phyloP scores from a whole-genome alignment of 2,797 vertebrate species.

The Hirundo rustica region DNA sequence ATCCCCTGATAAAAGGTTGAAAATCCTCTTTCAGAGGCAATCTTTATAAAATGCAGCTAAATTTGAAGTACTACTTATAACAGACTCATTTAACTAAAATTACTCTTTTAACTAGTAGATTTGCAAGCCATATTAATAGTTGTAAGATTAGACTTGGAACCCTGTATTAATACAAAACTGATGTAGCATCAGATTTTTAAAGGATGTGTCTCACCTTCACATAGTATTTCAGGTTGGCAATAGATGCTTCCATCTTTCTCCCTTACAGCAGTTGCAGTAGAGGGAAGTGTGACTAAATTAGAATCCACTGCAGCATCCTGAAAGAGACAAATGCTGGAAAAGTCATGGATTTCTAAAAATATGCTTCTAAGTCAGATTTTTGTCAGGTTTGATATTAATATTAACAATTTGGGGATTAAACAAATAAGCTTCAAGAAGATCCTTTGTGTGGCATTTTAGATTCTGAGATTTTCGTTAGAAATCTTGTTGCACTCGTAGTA shows the following conservation, averaged over 20 bases:
- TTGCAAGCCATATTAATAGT: not conserved
- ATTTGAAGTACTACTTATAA: not conserved
- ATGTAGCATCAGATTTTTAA: not conserved
- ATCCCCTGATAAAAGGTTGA: not conserved
- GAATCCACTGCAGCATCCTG: conserved; percentile 80
- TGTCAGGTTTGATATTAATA: not conserved
- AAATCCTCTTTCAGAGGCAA: not conserved
- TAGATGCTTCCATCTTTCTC: conserved; percentile 81
- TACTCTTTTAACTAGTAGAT: not conserved
- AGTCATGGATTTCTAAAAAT: not conserved
- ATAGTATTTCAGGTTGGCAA: conserved; percentile 83
- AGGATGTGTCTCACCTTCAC: conserved; percentile 78
- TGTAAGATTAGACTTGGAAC: not conserved
- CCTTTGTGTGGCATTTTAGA: not conserved
- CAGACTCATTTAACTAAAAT: not conserved
- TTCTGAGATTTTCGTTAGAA: not conserved
- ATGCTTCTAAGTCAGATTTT: not conserved
- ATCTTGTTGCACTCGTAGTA: not conserved
- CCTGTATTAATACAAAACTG: not conserved
- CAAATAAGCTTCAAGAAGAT: not conserved
- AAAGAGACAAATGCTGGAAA: conserved; percentile 39
- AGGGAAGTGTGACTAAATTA: conserved; percentile 81
- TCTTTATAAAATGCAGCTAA: not conserved
- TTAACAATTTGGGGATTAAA: not conserved
- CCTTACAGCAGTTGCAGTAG: conserved; percentile 80